Percentiles rank a stretch among this genome's conserved stretches.
Evolutionary conservation across 2,888 invertebrate species (phyloP).

Genomic region (Scotopteryx bipunctaria): DNA sequence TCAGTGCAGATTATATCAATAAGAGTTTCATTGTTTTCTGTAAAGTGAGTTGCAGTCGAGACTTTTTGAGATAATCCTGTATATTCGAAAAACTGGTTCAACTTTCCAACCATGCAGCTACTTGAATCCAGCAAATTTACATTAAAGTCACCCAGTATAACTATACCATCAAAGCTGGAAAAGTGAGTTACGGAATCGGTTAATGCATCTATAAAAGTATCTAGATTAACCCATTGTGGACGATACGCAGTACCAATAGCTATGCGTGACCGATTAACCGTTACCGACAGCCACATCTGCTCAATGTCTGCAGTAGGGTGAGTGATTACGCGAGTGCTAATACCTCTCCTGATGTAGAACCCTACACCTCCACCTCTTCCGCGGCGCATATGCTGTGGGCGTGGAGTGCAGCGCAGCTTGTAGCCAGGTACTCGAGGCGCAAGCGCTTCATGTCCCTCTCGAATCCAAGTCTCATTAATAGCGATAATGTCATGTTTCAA

Average conservation of each 20-base stretch:
- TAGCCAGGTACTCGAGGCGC: constrained; percentile 3
- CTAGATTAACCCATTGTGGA: background rate
- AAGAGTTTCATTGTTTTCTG: background rate
- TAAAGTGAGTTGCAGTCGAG: background rate
- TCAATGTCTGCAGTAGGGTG: background rate
- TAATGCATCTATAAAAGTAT: background rate
- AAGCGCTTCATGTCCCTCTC: background rate
- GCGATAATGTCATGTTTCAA: background rate
- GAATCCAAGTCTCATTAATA: constrained; percentile 1
- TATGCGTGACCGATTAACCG: background rate
- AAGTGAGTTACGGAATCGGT: too few relatives aligned
- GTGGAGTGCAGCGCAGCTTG: background rate
- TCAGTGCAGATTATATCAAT: background rate
- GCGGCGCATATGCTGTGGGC: background rate
- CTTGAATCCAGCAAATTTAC: background rate
- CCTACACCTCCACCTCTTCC: constrained; percentile 1
- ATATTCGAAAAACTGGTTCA: background rate
- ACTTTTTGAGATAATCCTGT: background rate
- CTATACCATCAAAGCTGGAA: too few relatives aligned
- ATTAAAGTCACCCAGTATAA: too few relatives aligned
- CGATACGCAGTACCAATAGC: background rate
- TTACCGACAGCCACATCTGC: background rate
- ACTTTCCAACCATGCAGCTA: background rate
- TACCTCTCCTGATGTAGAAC: background rate
- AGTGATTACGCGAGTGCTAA: background rate